A percentile compares a stretch with the other conserved stretches of the same genome.
Evolutionary conservation across 2,113 vertebrate species (phyloP).

Genomic region (Petrocephalus microphthalmus): DNA sequence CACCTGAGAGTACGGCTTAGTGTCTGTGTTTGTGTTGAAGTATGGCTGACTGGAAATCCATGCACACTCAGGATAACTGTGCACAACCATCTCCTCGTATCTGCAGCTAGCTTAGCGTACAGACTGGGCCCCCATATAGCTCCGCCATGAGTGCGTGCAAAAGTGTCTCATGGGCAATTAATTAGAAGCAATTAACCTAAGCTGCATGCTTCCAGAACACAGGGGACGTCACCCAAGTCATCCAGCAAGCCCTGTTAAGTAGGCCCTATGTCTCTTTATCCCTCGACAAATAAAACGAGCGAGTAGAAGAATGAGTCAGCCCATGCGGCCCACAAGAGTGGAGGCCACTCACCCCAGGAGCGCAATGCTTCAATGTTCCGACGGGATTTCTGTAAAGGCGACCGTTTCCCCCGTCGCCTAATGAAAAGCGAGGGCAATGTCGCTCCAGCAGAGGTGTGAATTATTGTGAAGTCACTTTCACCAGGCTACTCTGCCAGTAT

Average conservation of each 20-base stretch:
- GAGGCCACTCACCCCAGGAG: background rate
- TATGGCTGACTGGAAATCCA: background rate
- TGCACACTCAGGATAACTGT: background rate
- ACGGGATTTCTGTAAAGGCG: background rate
- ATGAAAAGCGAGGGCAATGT: background rate
- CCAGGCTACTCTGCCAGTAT: background rate
- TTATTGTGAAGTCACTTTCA: background rate
- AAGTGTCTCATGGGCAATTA: conserved; percentile 13
- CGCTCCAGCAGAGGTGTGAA: background rate
- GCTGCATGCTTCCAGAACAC: background rate
- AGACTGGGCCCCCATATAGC: background rate
- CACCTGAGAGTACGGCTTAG: background rate
- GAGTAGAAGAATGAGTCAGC: background rate
- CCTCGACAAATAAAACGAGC: background rate
- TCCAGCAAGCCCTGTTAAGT: background rate
- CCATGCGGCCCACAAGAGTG: background rate
- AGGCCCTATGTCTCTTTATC: background rate
- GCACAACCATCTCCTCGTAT: background rate
- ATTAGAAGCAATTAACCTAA: conserved; percentile 14
- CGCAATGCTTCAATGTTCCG: background rate
- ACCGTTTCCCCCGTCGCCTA: background rate
- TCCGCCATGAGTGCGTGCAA: background rate
- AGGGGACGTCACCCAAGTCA: background rate
- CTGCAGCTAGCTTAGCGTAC: background rate
- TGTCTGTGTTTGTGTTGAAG: background rate